Evolutionary conservation across 1,140 invertebrate species (phyloP), one percentile per base, ranked within the genome.

Genomic region (Trichonephila inaurata): DNA sequence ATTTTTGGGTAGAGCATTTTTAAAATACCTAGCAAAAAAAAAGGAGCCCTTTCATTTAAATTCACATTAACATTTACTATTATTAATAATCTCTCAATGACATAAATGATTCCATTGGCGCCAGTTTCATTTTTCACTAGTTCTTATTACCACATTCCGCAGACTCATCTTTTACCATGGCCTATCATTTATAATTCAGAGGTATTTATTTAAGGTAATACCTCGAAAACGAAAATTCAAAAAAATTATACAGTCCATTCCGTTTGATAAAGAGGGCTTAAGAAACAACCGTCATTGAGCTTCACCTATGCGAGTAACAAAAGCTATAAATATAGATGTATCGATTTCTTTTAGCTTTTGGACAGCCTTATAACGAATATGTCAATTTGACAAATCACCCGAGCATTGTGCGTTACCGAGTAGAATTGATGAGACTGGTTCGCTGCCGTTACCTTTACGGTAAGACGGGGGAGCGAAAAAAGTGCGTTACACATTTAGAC

Each of bases 331-430:
- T 77, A 89, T 77, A 77, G 88, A 51, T 69, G 58, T 89, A 89
- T 89, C 88, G 88, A 89, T 89, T 89, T 89, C 64, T 89, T 62
- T 69, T 69, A 60, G 88, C 88, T 89, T 89, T 77, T 24, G 69
- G 88, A 77, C 88, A 89, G 44, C 28, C 64, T 40, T 89, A 89
- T 89, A 89, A 77, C 88, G 88, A 89, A 89, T 89, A 72, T 77
- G 88, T 66, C 88, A 72, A 72, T 89, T 89, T 89, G 88, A 89
- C 88, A 89, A 89, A 89, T 89, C 88, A 77, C 62, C 88, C n/a
- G 2, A 28, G 88, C 88, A 89, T 89, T 89, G 88, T 89, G 88
- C 58, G 88, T 77, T 72, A 89, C 88, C 64, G 64, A 89, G 88
- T 28, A 89, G 66, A 77, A 89, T 89, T 77, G 88, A 89, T 69